These are phyloP conservation scores for Helicoverpa armigera DNA, from an alignment of 1,140 invertebrate species.

Conservation along the genomic window DNA sequence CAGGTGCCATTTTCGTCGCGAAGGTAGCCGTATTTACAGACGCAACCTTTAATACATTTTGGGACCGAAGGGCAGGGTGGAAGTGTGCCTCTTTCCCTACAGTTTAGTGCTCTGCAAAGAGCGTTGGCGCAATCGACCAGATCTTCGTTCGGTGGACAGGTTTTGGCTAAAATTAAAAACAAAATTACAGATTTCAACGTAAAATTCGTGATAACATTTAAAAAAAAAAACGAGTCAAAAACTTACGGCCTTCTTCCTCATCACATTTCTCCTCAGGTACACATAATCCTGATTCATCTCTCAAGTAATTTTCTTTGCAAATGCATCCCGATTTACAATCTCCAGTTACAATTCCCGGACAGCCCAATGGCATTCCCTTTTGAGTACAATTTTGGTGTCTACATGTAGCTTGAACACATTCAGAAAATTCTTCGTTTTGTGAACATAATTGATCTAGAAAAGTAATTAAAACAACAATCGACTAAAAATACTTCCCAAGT, in stretches of 20 bases:
- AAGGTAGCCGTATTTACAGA: slow-evolving; percentile 41
- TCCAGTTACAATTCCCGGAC: background rate
- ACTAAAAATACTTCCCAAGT: too few relatives aligned
- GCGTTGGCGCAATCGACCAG: background rate
- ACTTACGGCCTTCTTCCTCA: background rate
- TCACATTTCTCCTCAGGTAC: background rate
- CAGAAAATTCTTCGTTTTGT: too few relatives aligned
- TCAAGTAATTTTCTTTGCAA: background rate
- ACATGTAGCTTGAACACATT: too few relatives aligned
- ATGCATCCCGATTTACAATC: background rate
- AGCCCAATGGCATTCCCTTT: background rate
- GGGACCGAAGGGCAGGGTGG: background rate
- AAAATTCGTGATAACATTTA: too few relatives aligned
- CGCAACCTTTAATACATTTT: slow-evolving; percentile 34
- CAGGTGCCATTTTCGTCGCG: slow-evolving; percentile 27
- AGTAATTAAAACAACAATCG: too few relatives aligned
- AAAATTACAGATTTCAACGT: too few relatives aligned
- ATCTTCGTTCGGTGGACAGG: background rate
- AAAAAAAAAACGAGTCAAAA: too few relatives aligned
- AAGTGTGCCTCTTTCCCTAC: background rate
- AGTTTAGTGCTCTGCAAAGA: background rate
- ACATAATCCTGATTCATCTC: background rate
- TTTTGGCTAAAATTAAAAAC: too few relatives aligned
- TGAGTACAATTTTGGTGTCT: background rate
- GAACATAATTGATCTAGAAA: too few relatives aligned